Evolutionary conservation across 2,797 vertebrate species (phyloP), one percentile per base, ranked within the genome.

Genomic region (Eleutherodactylus coqui): DNA sequence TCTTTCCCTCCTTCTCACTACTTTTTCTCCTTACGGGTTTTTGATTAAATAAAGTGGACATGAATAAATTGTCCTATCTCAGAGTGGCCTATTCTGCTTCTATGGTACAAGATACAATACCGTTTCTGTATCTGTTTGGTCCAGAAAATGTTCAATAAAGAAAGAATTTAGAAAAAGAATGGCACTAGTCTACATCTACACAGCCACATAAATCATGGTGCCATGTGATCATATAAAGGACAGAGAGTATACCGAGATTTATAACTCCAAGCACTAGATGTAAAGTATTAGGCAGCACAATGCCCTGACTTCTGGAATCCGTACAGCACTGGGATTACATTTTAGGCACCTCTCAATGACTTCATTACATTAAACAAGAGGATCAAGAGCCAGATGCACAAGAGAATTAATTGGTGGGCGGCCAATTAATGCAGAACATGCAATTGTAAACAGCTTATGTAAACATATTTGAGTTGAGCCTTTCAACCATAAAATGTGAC

Each of bases 401-500:
- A 34, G 67, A 62, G 24, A 29, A 81, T 75, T 60, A 72, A 85
- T 73, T 72, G 72, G 36, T 55, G 64, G 67, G 5, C 36, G 41
- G 53, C 53, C 51, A 49, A 80, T 73, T 80, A 75, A 85, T 85
- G 51, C 78, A 75, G 53, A 80, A 73, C 60, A 24, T 80, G 55
- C 24, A 36, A 72, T 81, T 79, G 84, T 85, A 85, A 85, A 85
- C 77, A 85, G 84, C 84, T 85, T 85, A 85, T 75, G 69, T 85
- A 85, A 85, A 85, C 84, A 85, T 27, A 79, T 85, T 85, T 75
- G 27, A 62, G 36, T 79, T 86, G 67, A 14, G 77, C 72, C 75
- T 83, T 87, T 82, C 47, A 85, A 73, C 70, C 53, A 75, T 79
- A 85, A 79, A 85, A 60, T 67, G 4, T 79, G 67, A 85, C 76